Evolutionary conservation across 2,888 invertebrate species (phyloP).

Genomic region (Rhingia rostrata): DNA sequence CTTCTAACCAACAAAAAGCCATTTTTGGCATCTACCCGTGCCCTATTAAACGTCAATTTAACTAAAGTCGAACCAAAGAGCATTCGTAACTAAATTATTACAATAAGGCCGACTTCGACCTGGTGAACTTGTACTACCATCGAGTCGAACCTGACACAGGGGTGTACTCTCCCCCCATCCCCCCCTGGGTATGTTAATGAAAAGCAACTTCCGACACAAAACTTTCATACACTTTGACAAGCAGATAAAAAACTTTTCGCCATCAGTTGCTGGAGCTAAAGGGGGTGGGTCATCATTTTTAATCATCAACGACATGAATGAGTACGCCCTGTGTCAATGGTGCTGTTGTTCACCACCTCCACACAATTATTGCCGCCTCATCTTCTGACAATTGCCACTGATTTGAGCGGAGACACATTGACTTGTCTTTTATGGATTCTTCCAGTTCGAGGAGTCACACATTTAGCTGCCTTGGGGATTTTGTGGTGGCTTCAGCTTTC

Average conservation of each 20-base stretch:
- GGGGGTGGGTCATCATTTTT: slow-evolving; percentile 53
- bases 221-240: slow-evolving; percentile 43
- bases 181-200: background rate
- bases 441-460: slow-evolving; percentile 62
- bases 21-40: background rate
- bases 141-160: slow-evolving; percentile 1
- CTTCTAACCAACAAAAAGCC: background rate
- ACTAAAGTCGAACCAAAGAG: slow-evolving; percentile 17
- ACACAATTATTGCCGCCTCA: background rate
- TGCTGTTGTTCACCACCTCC: background rate
- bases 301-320: slow-evolving; percentile 51
- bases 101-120: background rate
- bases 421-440: slow-evolving; percentile 45
- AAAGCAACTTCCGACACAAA: background rate
- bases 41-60: slow-evolving; percentile 11
- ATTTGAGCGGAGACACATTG: background rate
- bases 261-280: slow-evolving; percentile 24
- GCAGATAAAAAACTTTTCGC: slow-evolving; percentile 45
- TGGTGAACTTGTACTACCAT: slow-evolving; percentile 13
- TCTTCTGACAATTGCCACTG: background rate
- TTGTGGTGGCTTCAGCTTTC: background rate
- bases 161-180: background rate
- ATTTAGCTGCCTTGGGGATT: slow-evolving; percentile 20
- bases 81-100: background rate
- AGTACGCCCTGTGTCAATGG: slow-evolving; percentile 3